Base-by-base conservation (phyloP, 2,113 vertebrate species). In the Nanger granti region DNA sequence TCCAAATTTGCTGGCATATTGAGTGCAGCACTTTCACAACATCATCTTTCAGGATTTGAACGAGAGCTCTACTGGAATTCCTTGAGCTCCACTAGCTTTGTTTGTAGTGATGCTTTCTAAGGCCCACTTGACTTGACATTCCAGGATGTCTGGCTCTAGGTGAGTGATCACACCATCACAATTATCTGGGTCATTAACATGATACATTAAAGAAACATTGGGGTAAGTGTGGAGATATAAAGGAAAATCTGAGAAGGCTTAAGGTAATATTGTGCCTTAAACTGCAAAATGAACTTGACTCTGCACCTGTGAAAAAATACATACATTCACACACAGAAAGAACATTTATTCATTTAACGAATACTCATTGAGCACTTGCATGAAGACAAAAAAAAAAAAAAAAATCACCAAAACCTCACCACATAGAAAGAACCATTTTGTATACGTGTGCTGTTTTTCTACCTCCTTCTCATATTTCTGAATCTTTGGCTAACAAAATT, bases 51-150 rank as follows among this genome's bases (percentile, higher is more conserved):
- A 62, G 60, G 28, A 62, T 62, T 62, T 62, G 60, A 29, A 62
- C 0, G 0, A 12, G 60, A 12, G 60, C 60, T 62, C 5, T 0
- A 13, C 28, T 29, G 11, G 2, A 62, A 29, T 62, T 6, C 28
- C 60, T 14, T 62, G 12, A 29, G 4, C 60, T 62, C 28, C 5
- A 62, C 28, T 62, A 31, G 60, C 12, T 62, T 62, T 62, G 28
- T 31, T 62, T 0, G 0, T 62, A 62, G 28, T 31, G 2, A 62
- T 62, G 60, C 60, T 62, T 62, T 14, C 60, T 62, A 62, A 62
- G 2, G 12, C 12, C 60, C 60, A 14, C 29, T 31, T 62, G 60
- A 62, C 60, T 14, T 62, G 28, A 31, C 60, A 31, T 31, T 62
- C 2, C 60, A 62, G 29, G 29, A 31, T 62, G 29, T 62, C 60